Evolutionary conservation across 2,113 vertebrate species (phyloP), one percentile per base, ranked within the genome.

Genomic region (Nothocercus nigrocapillus): DNA sequence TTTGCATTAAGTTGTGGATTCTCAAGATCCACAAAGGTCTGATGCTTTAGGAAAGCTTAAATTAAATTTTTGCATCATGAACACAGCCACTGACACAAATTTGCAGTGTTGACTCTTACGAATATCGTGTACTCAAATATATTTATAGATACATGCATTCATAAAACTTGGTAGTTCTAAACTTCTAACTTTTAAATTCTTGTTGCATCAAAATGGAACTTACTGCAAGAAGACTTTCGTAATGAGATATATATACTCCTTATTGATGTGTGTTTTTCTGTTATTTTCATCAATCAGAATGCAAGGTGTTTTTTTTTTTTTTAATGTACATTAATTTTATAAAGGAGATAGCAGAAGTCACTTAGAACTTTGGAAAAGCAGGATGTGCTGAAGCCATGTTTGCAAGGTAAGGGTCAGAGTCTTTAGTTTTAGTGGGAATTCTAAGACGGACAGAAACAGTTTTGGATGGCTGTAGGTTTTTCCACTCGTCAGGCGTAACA

Each of bases 341-440:
- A 49, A n/a, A 19, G 30, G 30, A 27, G 32, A 3, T 28, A 44
- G 9, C 49, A 2, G 70, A 49, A 49, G 9, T 63, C 0, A 0
- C 62, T 24, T 24, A 16, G 12, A 40, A 81, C 53, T 32, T 58
- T 58, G 32, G 30, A 32, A 58, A 32, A 58, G 11, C 49, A 42
- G 7, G 9, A 22, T 0, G 1, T 59, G 20, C 30, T 40, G 28
- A 56, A 25, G 54, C 54, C 28, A 13, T 51, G 42, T 30, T 44
- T 27, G 21, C 34, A 49, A 5, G 19, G 5, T 49, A 58, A 69
- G 49, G 58, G 20, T 47, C 56, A 44, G 21, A 63, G n/a, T 36
- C 17, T 49, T n/a, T 16, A 4, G 9, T 58, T 82, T 70, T 42
- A 13, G 24, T 69, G 54, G 34, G 40, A 76, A 36, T 56, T 40